A percentile compares a stretch with the other conserved stretches of the same genome.
Evolutionary conservation across 1,140 invertebrate genomes (phyloP).

Genomic region (Oryctes rhinoceros): DNA sequence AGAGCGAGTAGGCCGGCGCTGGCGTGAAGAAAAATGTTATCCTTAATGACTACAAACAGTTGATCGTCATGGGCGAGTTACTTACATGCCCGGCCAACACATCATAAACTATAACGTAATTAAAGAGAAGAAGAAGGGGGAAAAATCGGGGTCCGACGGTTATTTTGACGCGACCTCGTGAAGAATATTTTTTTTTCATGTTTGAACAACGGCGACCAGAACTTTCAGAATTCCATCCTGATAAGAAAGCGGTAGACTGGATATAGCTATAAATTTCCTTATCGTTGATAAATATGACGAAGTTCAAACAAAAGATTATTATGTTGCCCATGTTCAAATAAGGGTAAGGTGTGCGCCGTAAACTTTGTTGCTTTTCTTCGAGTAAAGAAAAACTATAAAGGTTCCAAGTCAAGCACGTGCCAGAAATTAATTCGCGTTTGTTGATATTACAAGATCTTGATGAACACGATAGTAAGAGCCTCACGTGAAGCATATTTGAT

Average conservation of each 20-base stretch:
- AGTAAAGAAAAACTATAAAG: too few relatives aligned
- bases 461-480: too few relatives aligned
- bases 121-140: not conserved
- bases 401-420: too few relatives aligned
- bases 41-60: constrained; percentile 32
- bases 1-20: not conserved
- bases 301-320: not conserved
- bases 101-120: constrained; percentile 30
- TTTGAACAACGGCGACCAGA: not conserved
- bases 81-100: constrained; percentile 14
- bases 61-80: constrained; percentile 15
- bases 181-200: not conserved
- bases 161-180: not conserved
- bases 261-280: not conserved
- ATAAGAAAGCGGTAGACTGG: not conserved
- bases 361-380: too few relatives aligned
- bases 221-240: not conserved
- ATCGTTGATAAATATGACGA: not conserved
- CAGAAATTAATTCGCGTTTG: too few relatives aligned
- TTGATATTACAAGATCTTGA: too few relatives aligned
- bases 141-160: not conserved
- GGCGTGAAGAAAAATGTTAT: constrained; percentile 31
- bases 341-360: too few relatives aligned
- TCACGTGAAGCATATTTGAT: too few relatives aligned
- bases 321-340: too few relatives aligned